phyloP scores from a whole-genome alignment of 2,888 invertebrate genomes.

The Hemaris fuciformis region DNA sequence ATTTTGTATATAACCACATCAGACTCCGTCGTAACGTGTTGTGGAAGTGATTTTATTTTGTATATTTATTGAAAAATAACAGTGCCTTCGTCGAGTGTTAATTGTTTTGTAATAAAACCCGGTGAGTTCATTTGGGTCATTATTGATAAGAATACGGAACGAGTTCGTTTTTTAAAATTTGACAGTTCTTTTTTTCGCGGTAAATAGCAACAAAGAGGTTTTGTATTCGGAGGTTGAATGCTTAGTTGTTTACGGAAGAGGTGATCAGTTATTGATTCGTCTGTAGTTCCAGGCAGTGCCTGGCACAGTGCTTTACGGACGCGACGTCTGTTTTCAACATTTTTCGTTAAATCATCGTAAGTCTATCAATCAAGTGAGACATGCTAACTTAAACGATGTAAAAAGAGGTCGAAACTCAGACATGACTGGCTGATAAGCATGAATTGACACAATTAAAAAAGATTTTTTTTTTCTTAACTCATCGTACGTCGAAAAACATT shows the following conservation, averaged over 20 bases:
- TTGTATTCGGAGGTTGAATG: slow-evolving; percentile 57
- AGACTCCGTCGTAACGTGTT: slow-evolving; percentile 48
- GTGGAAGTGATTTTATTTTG: slow-evolving; percentile 53
- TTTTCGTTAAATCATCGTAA: slow-evolving; percentile 24
- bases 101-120: slow-evolving; percentile 6
- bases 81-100: slow-evolving; percentile 15
- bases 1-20: slow-evolving; percentile 50
- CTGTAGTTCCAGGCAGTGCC: slow-evolving; percentile 34
- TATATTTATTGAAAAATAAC: slow-evolving; percentile 8
- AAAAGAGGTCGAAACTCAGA: slow-evolving; percentile 8
- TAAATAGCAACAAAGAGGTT: slow-evolving; percentile 18
- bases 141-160: slow-evolving; percentile 20
- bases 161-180: slow-evolving; percentile 28
- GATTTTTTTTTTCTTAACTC: not conserved
- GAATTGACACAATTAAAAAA: not conserved
- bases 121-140: slow-evolving; percentile 24
- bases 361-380: slow-evolving; percentile 5
- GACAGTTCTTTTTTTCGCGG: slow-evolving; percentile 42
- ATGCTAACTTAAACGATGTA: slow-evolving; percentile 8
- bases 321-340: slow-evolving; percentile 20
- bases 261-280: slow-evolving; percentile 40
- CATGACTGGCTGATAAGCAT: not conserved
- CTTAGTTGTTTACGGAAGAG: slow-evolving; percentile 55
- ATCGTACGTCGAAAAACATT: not conserved
- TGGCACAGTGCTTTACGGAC: slow-evolving; percentile 40